Evolutionary conservation across 2,888 invertebrate species (phyloP).

Genomic region (Mimachlamys varia): DNA sequence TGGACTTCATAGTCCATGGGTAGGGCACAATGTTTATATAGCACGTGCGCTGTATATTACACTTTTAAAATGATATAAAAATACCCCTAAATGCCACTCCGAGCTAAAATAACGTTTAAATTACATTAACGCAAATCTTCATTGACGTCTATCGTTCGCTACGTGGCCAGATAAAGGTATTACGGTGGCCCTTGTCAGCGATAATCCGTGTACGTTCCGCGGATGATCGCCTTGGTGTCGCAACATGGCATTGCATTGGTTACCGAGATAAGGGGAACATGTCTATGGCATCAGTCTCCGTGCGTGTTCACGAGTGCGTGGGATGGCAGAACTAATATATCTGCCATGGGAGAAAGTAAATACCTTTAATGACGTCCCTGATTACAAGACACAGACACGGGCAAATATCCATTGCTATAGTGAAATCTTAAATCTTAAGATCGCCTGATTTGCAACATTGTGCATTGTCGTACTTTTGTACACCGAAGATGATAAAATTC

Average conservation of each 20-base stretch:
- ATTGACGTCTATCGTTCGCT: not conserved
- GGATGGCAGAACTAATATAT: not conserved
- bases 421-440: too few relatives aligned
- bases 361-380: not conserved
- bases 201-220: not conserved
- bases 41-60: not conserved
- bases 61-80: not conserved
- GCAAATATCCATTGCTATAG: not conserved
- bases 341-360: not conserved
- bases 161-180: too few relatives aligned
- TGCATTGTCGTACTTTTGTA: too few relatives aligned
- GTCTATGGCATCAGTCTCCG: not conserved
- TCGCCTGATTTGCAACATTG: too few relatives aligned
- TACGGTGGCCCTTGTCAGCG: not conserved
- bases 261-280: not conserved
- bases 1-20: too few relatives aligned
- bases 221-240: not conserved
- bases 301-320: not conserved
- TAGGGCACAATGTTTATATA: not conserved
- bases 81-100: not conserved
- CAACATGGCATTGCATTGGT: not conserved
- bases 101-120: not conserved
- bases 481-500: too few relatives aligned
- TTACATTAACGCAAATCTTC: not conserved
- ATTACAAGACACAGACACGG: not conserved